Conservation (phyloP, 2,113 vertebrate genomes). For the Sarotherodon lohbergeri region DNA sequence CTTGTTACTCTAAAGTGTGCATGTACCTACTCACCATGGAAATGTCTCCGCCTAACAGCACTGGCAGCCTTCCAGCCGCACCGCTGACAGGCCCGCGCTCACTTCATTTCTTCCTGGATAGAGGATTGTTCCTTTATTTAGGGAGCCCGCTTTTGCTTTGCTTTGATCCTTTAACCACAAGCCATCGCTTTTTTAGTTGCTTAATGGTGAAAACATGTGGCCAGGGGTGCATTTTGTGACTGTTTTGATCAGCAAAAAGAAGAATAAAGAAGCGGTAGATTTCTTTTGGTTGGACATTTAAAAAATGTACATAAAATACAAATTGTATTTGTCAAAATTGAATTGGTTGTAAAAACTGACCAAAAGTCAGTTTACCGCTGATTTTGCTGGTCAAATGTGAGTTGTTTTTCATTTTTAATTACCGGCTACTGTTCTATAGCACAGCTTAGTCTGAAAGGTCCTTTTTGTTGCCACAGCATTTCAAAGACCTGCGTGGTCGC, state of each 20-base stretch:
- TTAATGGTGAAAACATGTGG: constrained; percentile 4
- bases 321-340: background rate
- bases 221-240: background rate
- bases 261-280: background rate
- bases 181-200: constrained; percentile 15
- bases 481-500: background rate
- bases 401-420: background rate
- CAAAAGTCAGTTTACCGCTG: background rate
- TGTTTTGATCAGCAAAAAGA: background rate
- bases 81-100: background rate
- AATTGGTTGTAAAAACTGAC: background rate
- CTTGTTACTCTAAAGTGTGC: constrained; percentile 28
- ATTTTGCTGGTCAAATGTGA: background rate
- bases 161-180: constrained; percentile 22
- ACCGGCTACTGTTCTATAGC: background rate
- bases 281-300: background rate
- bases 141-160: background rate
- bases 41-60: constrained; percentile 5
- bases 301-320: background rate
- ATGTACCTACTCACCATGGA: constrained; percentile 31
- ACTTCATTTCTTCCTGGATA: background rate
- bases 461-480: constrained; percentile 13
- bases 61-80: background rate
- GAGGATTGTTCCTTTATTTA: background rate
- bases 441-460: background rate